A percentile compares a stretch with the other conserved stretches of the same genome.
Evolutionary conservation across 2,888 invertebrate genomes (phyloP).

Genomic region (Liodrosophila aerea): DNA sequence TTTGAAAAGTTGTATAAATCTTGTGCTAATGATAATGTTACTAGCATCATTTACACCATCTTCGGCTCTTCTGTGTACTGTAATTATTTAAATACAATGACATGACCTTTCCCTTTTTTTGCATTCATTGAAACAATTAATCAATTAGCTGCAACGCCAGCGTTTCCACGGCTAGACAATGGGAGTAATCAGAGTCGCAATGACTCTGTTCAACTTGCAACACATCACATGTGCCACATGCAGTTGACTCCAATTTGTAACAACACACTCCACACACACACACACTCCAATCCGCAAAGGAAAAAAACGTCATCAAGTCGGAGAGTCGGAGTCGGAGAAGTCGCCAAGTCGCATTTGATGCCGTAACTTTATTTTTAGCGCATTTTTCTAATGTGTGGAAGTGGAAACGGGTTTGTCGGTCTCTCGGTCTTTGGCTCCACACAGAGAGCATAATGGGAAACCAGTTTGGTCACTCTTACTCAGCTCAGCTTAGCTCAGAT

Average conservation of each 20-base stretch:
- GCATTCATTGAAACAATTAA: slow-evolving; percentile 36
- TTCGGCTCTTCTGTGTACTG: not conserved
- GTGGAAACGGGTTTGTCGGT: slow-evolving; percentile 63
- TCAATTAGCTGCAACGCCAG: slow-evolving; percentile 32
- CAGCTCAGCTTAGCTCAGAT: slow-evolving; percentile 45
- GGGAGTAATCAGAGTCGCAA: slow-evolving; percentile 29
- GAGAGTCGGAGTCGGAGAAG: no score
- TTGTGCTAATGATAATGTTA: not conserved
- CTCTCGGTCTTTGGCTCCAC: slow-evolving; percentile 43
- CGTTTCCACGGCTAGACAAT: slow-evolving; percentile 31
- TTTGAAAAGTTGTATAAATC: no score
- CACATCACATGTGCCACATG: slow-evolving; percentile 15
- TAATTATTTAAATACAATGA: slow-evolving; percentile 16
- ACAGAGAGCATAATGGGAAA: slow-evolving; percentile 53
- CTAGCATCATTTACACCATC: not conserved
- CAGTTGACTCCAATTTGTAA: slow-evolving; percentile 46
- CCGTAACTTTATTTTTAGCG: slow-evolving; percentile 74
- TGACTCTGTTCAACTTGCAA: slow-evolving; percentile 25
- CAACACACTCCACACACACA: slow-evolving; percentile 13
- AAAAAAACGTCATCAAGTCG: slow-evolving; percentile 20
- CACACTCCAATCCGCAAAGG: no score
- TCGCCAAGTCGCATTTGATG: slow-evolving; percentile 51
- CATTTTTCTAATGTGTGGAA: slow-evolving; percentile 35
- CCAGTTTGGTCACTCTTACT: slow-evolving; percentile 78
- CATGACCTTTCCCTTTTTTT: slow-evolving; percentile 28